A percentile compares a stretch with the other conserved stretches of the same genome.
phyloP scores from a whole-genome alignment of 1,140 invertebrate species.

The Hycleus phaleratus region DNA sequence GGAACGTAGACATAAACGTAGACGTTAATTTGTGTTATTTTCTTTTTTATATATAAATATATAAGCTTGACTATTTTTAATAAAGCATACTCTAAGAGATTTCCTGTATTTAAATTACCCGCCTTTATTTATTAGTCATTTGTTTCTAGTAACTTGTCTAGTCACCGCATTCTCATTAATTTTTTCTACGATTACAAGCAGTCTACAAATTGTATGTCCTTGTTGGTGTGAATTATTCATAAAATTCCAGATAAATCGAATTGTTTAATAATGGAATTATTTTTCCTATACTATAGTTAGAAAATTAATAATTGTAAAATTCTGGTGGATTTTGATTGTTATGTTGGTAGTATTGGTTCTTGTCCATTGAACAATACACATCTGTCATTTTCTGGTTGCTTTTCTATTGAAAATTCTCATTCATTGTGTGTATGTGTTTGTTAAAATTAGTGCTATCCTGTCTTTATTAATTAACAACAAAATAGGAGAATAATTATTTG shows the following conservation, averaged over 20 bases:
- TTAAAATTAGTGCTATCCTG: constrained; percentile 17
- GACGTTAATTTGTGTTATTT: background rate
- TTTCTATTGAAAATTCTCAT: constrained; percentile 7
- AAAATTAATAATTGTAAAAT: no score
- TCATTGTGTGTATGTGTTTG: constrained; percentile 10
- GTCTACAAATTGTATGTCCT: no score
- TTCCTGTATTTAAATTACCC: no score
- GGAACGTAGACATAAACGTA: constrained; percentile 15
- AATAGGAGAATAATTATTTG: constrained; percentile 5
- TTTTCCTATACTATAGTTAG: background rate
- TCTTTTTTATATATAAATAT: no score
- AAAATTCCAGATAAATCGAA: constrained; percentile 1
- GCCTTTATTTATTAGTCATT: no score
- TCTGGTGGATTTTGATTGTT: no score
- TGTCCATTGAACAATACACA: background rate
- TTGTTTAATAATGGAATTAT: background rate
- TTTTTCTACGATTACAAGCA: no score
- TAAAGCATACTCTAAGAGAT: no score
- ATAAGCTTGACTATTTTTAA: no score
- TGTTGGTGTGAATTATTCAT: background rate
- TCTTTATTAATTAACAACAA: constrained; percentile 1
- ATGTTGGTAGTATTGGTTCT: no score
- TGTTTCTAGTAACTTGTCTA: no score
- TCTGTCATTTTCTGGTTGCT: constrained; percentile 4
- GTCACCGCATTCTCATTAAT: no score